Base-by-base conservation (phyloP, 2,113 vertebrate genomes). In the Scopus umbretta region DNA sequence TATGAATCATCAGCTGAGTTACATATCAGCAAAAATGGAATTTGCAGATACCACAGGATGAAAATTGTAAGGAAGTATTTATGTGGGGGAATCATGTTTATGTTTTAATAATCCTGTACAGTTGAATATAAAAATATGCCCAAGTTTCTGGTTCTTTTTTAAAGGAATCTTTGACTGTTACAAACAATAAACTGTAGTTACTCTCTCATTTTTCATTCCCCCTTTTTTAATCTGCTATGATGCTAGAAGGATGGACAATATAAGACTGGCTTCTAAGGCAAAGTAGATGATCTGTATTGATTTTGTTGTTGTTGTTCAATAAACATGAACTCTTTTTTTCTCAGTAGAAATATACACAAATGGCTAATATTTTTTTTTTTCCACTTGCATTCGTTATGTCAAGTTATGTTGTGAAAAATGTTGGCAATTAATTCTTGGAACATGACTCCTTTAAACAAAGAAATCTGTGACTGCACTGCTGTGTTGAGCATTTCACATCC, bases 181-280 rank as follows among this genome's bases (percentile, higher is more conserved):
- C 47, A 70, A 94, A 95, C 27, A 96, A 91, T 92, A 80, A 94
- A 19, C 47, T 93, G 80, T 68, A 94, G 38, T 93, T 91, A 95
- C 40, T 96, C 71, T 95, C 55, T 93, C 71, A 94, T 92, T 96
- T 94, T 96, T 75, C 93, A 92, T 94, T 92, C 88, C 53, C 63
- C 50, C 95, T 95, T 83, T 96, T 87, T 96, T 96, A 76, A 91
- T 84, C 59, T 78, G 58, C 87, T 95, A 27, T 92, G 66, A 52
- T 93, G 82, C 74, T 38, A 45, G 17, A 87, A 94, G 80, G 79
- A 87, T 80, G 94, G 49, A 92, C 75, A 94, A 90, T 80, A 81
- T 53, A 88, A 76, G 36, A 95, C 58, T 73, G 68, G 45, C 17
- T 86, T 91, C 34, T 53, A 19, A 62, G 7, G 13, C 12, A 59